Percentiles rank a stretch among this genome's conserved stretches.
phyloP scores from a whole-genome alignment of 1,140 invertebrate genomes.

The Stegodyphus dumicola region DNA sequence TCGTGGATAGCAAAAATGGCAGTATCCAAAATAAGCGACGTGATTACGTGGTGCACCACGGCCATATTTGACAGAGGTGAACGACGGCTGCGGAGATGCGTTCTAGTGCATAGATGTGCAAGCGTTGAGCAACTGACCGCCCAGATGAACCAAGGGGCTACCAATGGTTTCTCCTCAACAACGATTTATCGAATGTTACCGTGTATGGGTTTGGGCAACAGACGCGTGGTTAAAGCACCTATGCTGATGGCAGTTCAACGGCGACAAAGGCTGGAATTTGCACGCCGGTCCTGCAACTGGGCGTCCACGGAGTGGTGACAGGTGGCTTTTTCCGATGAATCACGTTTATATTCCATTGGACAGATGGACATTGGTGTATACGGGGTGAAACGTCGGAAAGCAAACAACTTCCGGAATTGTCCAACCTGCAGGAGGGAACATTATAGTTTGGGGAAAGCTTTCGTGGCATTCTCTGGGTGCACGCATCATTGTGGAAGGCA shows the following conservation, averaged over 20 bases:
- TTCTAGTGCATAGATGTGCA: conserved; percentile 5
- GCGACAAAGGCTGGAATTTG: not conserved
- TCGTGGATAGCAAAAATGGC: no score
- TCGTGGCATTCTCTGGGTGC: conserved; percentile 11
- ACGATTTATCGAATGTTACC: not conserved
- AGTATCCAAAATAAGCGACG: no score
- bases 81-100: not conserved
- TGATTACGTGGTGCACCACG: conserved; percentile 10
- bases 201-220: not conserved
- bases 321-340: not conserved
- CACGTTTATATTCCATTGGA: conserved; percentile 4
- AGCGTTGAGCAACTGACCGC: no score
- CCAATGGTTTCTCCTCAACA: not conserved
- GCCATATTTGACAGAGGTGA: not conserved
- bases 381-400: not conserved
- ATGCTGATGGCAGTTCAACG: conserved; percentile 4
- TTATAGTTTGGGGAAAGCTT: conserved; percentile 18
- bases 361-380: not conserved
- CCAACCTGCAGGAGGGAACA: not conserved
- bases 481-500: conserved; percentile 6
- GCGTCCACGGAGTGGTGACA: no score
- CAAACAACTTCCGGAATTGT: not conserved
- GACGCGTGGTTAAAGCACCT: conserved; percentile 1
- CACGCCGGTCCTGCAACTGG: conserved; percentile 4
- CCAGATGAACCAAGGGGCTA: no score